Evolutionary conservation across 1,140 invertebrate species (phyloP), one percentile per base, ranked within the genome.

Genomic region (Oryctes rhinoceros): DNA sequence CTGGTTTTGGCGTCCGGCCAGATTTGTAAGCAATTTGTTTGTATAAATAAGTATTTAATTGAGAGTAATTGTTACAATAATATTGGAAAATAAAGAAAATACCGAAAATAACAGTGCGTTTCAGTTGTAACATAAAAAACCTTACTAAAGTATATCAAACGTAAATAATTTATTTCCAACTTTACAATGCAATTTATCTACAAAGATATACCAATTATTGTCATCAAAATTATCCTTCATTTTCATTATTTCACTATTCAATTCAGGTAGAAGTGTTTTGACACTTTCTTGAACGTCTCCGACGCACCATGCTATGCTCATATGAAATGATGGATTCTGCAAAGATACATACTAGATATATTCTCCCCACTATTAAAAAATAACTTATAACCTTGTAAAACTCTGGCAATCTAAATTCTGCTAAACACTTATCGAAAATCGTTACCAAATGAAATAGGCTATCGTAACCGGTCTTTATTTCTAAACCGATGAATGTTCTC

Each of bases 1-100:
- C 98, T 77, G 98, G 97, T 20, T 98, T 96, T 88, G 94, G 94
- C 78, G 88, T 99, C 39, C 92, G 97, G 85, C 88, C 92, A 75
- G 96, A 95, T 86, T 91, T 99, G 80, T 98, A 95, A 91, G 86
- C 20, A 15, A 18, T 18, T 62, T 5, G 15, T 62, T 30, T 30
- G 13, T 74, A 74, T 39, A 74, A 5, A 20, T 74, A 74, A 74
- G 11, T 74, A 74, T 74, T 74, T 74, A 74, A 62, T 62, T 62
- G 53, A 7, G 39, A 44, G 39, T 7, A 44, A 44, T 44, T 44
- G 39, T 44, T 44, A 44, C 1, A 15, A 62, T 6, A 15, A 11
- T 5, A 10, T 18, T 18, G 53, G 53, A 62, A 62, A 62, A 20
- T 62, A 62, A 4, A 15, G 3, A 20, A 62, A 10, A 62, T 15